These are phyloP conservation scores for Lynx canadensis DNA, from an alignment of 2,113 vertebrate genomes.

Conservation along the genomic window DNA sequence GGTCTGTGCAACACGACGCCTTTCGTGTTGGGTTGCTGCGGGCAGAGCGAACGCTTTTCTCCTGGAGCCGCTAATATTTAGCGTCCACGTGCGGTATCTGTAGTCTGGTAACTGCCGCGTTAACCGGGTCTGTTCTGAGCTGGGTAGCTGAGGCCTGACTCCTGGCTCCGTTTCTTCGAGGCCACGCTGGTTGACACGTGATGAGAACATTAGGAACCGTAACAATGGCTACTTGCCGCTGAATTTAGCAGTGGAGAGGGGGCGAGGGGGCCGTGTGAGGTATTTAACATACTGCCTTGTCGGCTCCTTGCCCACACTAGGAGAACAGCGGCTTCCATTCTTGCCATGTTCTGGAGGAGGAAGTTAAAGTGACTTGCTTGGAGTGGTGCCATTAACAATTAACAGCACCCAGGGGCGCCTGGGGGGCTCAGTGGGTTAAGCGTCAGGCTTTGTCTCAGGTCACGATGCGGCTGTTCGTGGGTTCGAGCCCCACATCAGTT, in stretches of 20 bases:
- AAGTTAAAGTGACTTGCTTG: too few species aligned
- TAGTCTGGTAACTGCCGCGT: rapidly evolving
- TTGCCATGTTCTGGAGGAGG: neutral
- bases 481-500: too few species aligned
- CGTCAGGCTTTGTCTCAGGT: too few species aligned
- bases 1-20: too few species aligned
- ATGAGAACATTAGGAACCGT: too few species aligned
- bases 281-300: neutral
- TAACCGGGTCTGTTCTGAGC: neutral
- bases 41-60: too few species aligned
- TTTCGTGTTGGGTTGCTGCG: neutral
- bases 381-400: neutral
- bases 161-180: neutral
- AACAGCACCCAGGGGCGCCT: neutral
- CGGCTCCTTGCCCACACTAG: neutral
- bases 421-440: too few species aligned
- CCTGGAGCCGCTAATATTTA: rapidly evolving
- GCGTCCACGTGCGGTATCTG: rapidly evolving
- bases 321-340: neutral
- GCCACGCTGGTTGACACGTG: neutral
- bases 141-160: neutral
- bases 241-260: too few species aligned
- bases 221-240: rapidly evolving
- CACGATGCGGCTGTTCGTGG: too few species aligned
- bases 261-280: too few species aligned